Conservation (phyloP, 2,113 vertebrate genomes). For the Choloepus hoffmanni region DNA sequence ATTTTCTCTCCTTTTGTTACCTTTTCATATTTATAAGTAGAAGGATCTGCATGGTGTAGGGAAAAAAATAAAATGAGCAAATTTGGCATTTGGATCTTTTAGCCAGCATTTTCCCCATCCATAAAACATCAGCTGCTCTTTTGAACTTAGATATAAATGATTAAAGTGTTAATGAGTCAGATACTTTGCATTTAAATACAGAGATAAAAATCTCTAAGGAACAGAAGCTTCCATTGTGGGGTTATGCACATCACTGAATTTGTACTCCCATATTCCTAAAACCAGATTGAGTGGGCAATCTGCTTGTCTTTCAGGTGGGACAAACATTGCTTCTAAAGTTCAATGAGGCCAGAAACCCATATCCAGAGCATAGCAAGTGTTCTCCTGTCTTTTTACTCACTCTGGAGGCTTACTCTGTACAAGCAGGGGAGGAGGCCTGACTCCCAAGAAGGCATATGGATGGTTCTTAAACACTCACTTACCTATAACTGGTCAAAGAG, state of each 20-base stretch:
- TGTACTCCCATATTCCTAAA: background rate
- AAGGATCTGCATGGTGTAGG: background rate
- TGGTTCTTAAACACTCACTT: background rate
- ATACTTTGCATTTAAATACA: slow-evolving; percentile 45
- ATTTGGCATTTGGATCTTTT: background rate
- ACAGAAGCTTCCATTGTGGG: background rate
- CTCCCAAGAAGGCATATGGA: background rate
- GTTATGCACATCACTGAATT: background rate
- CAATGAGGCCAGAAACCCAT: background rate
- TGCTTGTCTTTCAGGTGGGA: background rate
- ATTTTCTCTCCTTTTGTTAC: background rate
- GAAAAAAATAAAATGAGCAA: background rate
- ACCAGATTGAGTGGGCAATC: background rate
- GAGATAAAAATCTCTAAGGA: slow-evolving; percentile 20
- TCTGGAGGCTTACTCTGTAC: background rate
- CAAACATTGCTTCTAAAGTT: background rate
- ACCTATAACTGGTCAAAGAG: background rate
- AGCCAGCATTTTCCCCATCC: background rate
- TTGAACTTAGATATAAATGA: background rate
- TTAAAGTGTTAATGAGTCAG: slow-evolving; percentile 46
- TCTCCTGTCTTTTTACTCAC: background rate
- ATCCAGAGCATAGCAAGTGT: background rate
- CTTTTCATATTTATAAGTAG: background rate
- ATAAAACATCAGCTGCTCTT: slow-evolving; percentile 19
- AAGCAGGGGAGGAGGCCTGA: background rate